Percentiles rank a stretch among this genome's conserved stretches.
Evolutionary conservation across 2,113 vertebrate species (phyloP).

Genomic region (Mastomys natalensis): DNA sequence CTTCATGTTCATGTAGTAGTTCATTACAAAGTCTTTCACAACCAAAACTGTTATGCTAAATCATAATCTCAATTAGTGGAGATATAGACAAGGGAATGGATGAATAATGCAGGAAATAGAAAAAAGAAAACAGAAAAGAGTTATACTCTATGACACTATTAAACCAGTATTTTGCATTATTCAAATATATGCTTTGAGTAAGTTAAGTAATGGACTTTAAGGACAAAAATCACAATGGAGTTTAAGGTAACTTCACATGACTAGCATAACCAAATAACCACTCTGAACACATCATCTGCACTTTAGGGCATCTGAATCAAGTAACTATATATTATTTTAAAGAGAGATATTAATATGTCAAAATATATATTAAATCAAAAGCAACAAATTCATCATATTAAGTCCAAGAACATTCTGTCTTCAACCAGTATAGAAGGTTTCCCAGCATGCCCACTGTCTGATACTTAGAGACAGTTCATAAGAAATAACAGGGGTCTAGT

Average conservation of each 20-base stretch:
- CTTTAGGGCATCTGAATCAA: background rate
- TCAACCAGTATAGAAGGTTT: background rate
- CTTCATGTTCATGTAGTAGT: background rate
- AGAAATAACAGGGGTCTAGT: background rate
- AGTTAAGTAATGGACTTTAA: background rate
- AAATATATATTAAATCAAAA: slow-evolving; percentile 48
- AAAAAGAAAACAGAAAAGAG: background rate
- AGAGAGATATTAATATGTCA: background rate
- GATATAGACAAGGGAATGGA: background rate
- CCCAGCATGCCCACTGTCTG: background rate
- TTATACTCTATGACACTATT: background rate
- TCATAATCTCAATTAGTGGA: background rate
- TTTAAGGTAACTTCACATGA: background rate
- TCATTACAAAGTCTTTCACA: background rate
- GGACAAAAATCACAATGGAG: slow-evolving; percentile 4
- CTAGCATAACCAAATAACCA: background rate
- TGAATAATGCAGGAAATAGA: background rate
- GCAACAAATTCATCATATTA: background rate
- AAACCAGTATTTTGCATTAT: background rate
- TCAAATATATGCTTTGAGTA: background rate
- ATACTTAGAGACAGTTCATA: background rate
- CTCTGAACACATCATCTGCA: background rate
- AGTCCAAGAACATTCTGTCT: background rate
- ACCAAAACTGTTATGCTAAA: slow-evolving; percentile 23
- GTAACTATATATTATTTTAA: background rate